Conservation (phyloP, 2,888 invertebrate genomes). For the Disparrhopalites patrizii region DNA sequence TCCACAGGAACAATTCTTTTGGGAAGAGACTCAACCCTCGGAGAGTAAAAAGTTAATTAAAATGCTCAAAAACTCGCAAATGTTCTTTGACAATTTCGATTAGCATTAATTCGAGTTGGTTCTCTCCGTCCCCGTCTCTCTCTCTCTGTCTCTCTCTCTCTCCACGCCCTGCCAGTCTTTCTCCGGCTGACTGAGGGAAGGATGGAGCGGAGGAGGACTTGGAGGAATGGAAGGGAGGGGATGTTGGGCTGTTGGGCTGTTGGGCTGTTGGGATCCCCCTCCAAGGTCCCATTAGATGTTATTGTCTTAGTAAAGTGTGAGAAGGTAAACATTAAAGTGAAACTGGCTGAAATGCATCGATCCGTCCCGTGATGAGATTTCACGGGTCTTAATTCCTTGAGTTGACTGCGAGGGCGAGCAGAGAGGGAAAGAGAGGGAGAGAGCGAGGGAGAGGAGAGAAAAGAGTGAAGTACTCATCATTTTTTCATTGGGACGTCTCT, state of each 20-base stretch:
- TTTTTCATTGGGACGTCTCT: slow-evolving; percentile 38
- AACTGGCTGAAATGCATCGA: slow-evolving; percentile 38
- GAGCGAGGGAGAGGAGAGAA: slow-evolving; percentile 21
- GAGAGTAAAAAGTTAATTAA: slow-evolving; percentile 18
- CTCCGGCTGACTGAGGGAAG: no score
- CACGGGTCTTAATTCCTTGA: slow-evolving; percentile 41
- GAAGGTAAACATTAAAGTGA: slow-evolving; percentile 38
- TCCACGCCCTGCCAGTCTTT: background rate
- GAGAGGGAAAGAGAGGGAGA: slow-evolving; percentile 7
- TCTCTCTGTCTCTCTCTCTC: background rate
- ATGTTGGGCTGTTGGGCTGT: no score
- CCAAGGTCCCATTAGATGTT: slow-evolving; percentile 33
- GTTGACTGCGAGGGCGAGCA: no score
- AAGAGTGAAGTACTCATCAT: slow-evolving; percentile 42
- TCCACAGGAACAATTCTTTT: background rate
- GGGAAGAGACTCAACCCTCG: no score
- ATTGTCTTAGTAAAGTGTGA: slow-evolving; percentile 37
- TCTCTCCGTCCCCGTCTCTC: background rate
- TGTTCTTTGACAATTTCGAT: slow-evolving; percentile 20
- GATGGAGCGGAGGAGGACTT: background rate
- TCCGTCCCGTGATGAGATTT: slow-evolving; percentile 44
- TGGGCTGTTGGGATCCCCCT: slow-evolving; percentile 5
- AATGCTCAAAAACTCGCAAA: slow-evolving; percentile 20
- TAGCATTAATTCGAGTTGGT: slow-evolving; percentile 20
- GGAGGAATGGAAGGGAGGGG: background rate